Percentiles rank a stretch among this genome's conserved stretches.
Conservation (phyloP, 2,888 invertebrate species). For the Drosophila aldrichi region DNA sequence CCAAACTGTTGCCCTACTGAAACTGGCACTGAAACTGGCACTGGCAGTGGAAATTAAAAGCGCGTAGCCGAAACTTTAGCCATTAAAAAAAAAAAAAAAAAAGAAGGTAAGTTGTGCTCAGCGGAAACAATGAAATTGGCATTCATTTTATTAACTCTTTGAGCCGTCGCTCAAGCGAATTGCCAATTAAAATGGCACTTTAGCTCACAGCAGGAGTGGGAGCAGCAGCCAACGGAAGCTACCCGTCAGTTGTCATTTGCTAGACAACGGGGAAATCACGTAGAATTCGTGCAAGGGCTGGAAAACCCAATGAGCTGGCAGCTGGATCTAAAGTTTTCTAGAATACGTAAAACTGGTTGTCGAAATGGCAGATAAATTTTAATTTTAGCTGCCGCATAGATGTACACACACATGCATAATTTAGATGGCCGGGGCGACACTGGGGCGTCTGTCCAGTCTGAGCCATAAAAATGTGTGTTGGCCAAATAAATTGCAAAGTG, state of each 20-base stretch:
- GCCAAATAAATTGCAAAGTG: conserved; percentile 77
- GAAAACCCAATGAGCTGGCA: background rate
- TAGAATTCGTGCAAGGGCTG: background rate
- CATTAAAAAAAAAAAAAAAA: conserved; percentile 33
- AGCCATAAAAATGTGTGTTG: conserved; percentile 78
- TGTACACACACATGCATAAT: conserved; percentile 55
- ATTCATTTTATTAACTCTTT: conserved; percentile 72
- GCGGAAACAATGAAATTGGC: conserved; percentile 61
- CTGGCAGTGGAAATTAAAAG: conserved; percentile 61
- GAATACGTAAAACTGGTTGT: conserved; percentile 18
- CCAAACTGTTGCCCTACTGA: conserved; percentile 61
- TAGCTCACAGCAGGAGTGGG: background rate
- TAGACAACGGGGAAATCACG: conserved; percentile 43
- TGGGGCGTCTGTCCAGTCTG: conserved; percentile 45
- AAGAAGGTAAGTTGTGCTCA: conserved; percentile 20
- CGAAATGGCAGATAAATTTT: conserved; percentile 68
- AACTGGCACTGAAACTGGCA: background rate
- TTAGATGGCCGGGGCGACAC: conserved; percentile 51
- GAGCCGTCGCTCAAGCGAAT: conserved; percentile 50
- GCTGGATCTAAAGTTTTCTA: conserved; percentile 43
- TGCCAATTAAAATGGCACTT: conserved; percentile 63
- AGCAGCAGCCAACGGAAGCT: conserved; percentile 8
- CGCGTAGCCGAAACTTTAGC: conserved; percentile 42
- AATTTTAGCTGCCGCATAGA: conserved; percentile 62
- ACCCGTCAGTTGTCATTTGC: conserved; percentile 25